A percentile compares a stretch with the other conserved stretches of the same genome.
Evolutionary conservation across 37 sponge, comb jelly and placozoan species (phyloP).

Genomic region (Hormiphora californensis): DNA sequence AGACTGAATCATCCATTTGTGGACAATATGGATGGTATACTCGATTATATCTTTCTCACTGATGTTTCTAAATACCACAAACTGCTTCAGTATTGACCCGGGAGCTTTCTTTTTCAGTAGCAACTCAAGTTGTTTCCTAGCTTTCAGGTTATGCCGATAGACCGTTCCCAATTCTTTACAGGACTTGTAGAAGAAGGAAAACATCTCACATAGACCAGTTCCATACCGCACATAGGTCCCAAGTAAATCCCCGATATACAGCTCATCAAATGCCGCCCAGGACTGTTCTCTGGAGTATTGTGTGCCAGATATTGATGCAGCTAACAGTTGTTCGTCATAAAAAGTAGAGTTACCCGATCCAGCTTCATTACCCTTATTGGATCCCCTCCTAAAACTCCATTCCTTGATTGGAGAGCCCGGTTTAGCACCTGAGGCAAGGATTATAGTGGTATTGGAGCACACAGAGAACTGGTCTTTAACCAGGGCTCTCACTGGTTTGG

Average conservation of each 20-base stretch:
- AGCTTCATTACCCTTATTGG: too few species aligned
- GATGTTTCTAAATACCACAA: conserved; percentile 2
- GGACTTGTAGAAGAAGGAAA: conserved; percentile 17
- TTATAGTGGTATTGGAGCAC: not conserved
- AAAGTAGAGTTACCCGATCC: too few species aligned
- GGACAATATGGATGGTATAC: not conserved
- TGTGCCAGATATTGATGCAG: too few species aligned
- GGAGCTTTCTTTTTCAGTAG: not conserved
- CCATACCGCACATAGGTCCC: not conserved
- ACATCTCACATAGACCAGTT: conserved; percentile 19
- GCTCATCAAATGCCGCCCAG: conserved; percentile 39
- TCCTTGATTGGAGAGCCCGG: not conserved
- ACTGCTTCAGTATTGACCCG: conserved; percentile 6
- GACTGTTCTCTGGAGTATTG: too few species aligned
- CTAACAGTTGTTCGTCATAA: too few species aligned
- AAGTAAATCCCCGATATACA: conserved; percentile 33
- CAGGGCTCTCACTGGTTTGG: not conserved
- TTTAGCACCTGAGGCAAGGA: not conserved
- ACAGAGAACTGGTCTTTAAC: not conserved
- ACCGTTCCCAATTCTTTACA: conserved; percentile 18
- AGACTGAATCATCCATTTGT: not conserved
- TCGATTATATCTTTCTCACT: not conserved
- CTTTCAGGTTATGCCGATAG: conserved; percentile 26
- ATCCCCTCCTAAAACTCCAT: conserved; percentile 37
- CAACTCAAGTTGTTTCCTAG: conserved; percentile 33